Evolutionary conservation across 2,113 vertebrate genomes (phyloP), one percentile per base, ranked within the genome.

Genomic region (Tonatia bakeri): DNA sequence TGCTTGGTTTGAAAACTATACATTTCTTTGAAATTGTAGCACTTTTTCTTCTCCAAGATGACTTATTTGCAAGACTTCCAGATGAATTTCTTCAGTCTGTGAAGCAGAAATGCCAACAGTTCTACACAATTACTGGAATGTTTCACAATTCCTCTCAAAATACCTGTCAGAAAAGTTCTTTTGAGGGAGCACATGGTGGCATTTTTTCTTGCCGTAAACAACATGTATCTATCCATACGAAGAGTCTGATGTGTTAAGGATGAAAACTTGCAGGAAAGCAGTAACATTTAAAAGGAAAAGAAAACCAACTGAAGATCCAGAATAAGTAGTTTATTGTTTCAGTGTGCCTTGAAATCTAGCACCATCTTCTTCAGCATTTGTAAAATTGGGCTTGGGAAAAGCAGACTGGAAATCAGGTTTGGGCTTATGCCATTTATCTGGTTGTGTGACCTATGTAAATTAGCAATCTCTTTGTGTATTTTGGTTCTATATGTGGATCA

Each of bases 191-290:
- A 88, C 67, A 89, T 88, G 81, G 85, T 92, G 88, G 81, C 77
- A 93, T 95, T 96, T 95, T 95, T 96, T 72, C 93, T 93, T 93
- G 93, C 61, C 73, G 54, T 94, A 80, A 95, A 84, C 91, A 97
- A 95, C 94, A 76, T 89, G 1, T 26, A 90, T 82, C 56, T 73
- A n/a, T 45, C 31, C 84, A 79, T 50, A 80, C 45, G 81, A 96
- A 50, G 45, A 88, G 6, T 20, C 40, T 94, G 81, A 92, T 10
- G 64, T 81, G 87, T 81, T 91, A 94, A 75, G 65, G 47, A 87
- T 61, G 76, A 76, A 96, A 96, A 65, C 81, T 67, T 92, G 52
- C 20, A 96, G 50, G 38, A 91, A 92, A 92, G n/a, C 91, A 67
- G 77, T 64, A 89, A 90, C 79, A 83, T 81, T 89, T 87, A 73